Percentiles rank a stretch among this genome's conserved stretches.
Evolutionary conservation across 2,113 vertebrate species (phyloP).

Genomic region (Prochilodus magdalenae): DNA sequence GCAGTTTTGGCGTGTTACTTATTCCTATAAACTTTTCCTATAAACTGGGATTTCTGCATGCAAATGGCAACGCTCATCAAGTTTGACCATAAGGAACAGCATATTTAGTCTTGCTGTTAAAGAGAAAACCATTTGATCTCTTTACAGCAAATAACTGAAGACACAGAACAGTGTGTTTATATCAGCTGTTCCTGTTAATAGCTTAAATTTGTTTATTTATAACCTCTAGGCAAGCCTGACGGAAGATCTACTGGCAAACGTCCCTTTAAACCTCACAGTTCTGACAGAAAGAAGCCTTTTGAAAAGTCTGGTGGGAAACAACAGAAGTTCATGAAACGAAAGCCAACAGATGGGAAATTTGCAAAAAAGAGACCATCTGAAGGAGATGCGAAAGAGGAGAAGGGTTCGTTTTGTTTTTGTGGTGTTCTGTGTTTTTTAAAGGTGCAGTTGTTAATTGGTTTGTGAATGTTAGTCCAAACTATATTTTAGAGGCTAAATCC

Average conservation of each 20-base stretch:
- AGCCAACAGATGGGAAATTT: slow-evolving; percentile 55
- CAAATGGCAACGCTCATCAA: too few species aligned
- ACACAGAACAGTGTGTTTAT: too few species aligned
- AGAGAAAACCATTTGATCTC: too few species aligned
- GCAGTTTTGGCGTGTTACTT: too few species aligned
- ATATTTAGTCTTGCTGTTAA: too few species aligned
- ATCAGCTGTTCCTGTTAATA: not conserved
- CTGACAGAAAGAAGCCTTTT: slow-evolving; percentile 49
- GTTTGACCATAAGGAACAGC: too few species aligned
- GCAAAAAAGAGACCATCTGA: slow-evolving; percentile 56
- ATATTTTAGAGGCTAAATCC: not conserved
- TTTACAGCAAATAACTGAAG: too few species aligned
- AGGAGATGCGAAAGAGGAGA: slow-evolving; percentile 17
- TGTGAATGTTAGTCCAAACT: slow-evolving; percentile 27
- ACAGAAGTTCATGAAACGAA: slow-evolving; percentile 60
- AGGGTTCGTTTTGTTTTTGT: slow-evolving; percentile 18
- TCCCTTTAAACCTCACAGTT: slow-evolving; percentile 66
- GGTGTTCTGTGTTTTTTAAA: not conserved
- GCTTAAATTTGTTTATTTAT: not conserved
- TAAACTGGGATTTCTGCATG: too few species aligned
- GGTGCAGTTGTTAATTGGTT: not conserved
- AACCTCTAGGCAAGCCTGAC: slow-evolving; percentile 40
- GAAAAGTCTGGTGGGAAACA: slow-evolving; percentile 52
- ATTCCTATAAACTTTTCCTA: too few species aligned
- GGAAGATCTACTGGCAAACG: slow-evolving; percentile 53